A percentile compares a stretch with the other conserved stretches of the same genome.
These are phyloP conservation scores for Aleiodes alternator DNA, from an alignment of 2,888 invertebrate species.

Conservation along the genomic window DNA sequence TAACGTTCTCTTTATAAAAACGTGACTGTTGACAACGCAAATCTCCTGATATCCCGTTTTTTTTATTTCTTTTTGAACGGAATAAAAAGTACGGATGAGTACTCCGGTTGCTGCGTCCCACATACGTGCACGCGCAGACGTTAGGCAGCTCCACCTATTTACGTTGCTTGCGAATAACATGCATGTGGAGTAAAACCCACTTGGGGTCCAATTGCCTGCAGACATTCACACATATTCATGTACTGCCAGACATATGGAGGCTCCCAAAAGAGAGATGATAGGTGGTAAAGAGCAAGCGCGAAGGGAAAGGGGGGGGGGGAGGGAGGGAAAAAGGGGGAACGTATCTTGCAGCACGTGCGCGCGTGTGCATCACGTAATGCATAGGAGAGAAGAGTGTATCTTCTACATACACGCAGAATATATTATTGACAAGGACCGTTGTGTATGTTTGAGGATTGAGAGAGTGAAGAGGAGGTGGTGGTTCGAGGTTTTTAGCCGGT, in stretches of 20 bases:
- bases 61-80: neutral
- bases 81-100: constrained; percentile 10
- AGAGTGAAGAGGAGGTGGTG: constrained; percentile 43
- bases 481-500: constrained; percentile 56
- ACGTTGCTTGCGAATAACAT: constrained; percentile 26
- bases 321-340: neutral
- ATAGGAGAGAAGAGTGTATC: constrained; percentile 39
- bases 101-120: constrained; percentile 19
- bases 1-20: no score
- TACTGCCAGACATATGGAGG: neutral
- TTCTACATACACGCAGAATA: constrained; percentile 54
- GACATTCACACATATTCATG: constrained; percentile 8
- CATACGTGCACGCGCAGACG: constrained; percentile 41
- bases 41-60: neutral
- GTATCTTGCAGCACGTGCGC: constrained; percentile 38
- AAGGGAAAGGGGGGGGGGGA: no score
- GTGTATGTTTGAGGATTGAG: constrained; percentile 41
- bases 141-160: constrained; percentile 34
- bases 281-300: neutral
- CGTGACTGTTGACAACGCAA: neutral
- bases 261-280: constrained; percentile 7
- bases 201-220: constrained; percentile 8
- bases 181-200: constrained; percentile 28
- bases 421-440: constrained; percentile 51
- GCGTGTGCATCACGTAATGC: constrained; percentile 44